Base-by-base conservation (phyloP, 2,797 vertebrate genomes). In the Sebastes cheni region DNA sequence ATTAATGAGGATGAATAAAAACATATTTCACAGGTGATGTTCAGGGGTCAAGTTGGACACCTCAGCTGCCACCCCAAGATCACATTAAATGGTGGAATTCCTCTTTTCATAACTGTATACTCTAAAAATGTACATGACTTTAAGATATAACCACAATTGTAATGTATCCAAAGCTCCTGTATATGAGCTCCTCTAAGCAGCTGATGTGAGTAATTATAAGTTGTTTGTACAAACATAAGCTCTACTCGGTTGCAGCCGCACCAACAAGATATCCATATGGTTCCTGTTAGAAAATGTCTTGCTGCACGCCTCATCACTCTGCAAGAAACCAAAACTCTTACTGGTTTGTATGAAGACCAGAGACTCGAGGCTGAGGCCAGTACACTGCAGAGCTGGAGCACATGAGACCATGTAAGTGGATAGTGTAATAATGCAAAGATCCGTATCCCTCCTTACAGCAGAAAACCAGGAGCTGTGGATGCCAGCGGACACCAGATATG, bases 261-360 rank as follows among this genome's bases (percentile, higher is more conserved):
- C 64, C 79, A 73, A 81, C 75, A 88, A 88, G 78, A 87, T 82
- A 86, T 89, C 82, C 95, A 95, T 94, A 88, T 94, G 94, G 89
- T 92, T 93, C 86, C 82, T 65, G 85, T 95, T 94, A 95, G 75
- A 89, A 79, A 77, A 56, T n/a, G 81, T 88, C 91, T 90, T 74
- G 81, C 84, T 85, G 91, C 90, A 90, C 84, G 81, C 92, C 91
- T 92, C 88, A 82, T 86, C 83, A 62, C 90, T 92, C 81, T 64
- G 65, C 62, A 71, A 91, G 83, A 94, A 95, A 92, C 89, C 80
- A 88, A 46, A 94, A 90, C 82, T 83, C 66, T 82, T 60, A 74
- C 71, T 74, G 80, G 80, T 82, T 82, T 78, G 79, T 80, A 46
- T 72, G 81, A 79, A 52, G 77, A 88, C 66, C 84, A 79, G 77